Evolutionary conservation across 2,113 vertebrate genomes (phyloP).

Genomic region (Chlamydotis undulata): DNA sequence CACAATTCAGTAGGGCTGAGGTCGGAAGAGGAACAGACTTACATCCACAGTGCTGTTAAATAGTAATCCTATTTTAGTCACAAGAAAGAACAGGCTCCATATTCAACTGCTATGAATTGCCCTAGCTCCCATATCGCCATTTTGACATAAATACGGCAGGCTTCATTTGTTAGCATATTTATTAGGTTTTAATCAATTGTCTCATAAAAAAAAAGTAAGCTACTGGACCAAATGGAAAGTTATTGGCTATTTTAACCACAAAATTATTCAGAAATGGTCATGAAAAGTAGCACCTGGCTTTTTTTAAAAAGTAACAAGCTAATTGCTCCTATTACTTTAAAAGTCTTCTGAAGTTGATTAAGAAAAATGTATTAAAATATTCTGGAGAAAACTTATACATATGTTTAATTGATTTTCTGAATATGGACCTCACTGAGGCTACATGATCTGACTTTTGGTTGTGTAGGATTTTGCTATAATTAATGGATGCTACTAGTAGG

Average conservation of each 20-base stretch:
- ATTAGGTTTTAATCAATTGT: neutral
- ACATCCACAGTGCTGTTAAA: neutral
- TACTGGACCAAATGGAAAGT: neutral
- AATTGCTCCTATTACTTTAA: neutral
- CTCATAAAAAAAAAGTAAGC: neutral
- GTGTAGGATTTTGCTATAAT: neutral
- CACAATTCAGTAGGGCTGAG: neutral
- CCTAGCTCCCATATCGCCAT: neutral
- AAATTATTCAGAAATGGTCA: neutral
- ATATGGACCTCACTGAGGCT: neutral
- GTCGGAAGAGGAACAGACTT: neutral
- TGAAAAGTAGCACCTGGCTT: neutral
- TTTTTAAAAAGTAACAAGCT: neutral
- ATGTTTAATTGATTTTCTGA: neutral
- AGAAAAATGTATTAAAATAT: neutral
- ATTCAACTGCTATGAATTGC: neutral
- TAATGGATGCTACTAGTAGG: neutral
- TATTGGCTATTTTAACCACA: neutral
- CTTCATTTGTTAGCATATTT: neutral
- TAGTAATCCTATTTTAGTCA: neutral
- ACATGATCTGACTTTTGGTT: neutral
- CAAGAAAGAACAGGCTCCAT: neutral
- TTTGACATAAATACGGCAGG: neutral
- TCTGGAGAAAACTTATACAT: neutral
- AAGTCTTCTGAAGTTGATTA: neutral